Evolutionary conservation across 2,113 vertebrate species (phyloP), one percentile per base, ranked within the genome.

Genomic region (Turnix velox): DNA sequence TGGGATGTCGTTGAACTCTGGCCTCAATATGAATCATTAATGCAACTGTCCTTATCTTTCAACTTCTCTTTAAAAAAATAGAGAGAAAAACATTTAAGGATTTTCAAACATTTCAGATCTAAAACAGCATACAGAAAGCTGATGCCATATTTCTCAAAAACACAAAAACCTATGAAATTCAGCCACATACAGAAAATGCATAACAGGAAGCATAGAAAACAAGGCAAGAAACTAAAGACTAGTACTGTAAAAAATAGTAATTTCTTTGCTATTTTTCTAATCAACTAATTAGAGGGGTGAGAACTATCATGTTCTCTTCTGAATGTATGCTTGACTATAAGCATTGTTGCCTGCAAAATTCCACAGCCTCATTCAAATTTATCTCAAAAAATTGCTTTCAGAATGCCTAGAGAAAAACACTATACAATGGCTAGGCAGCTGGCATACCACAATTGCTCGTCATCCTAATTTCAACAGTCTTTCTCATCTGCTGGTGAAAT

Each of bases 401-500:
- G 17, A 87, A 84, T 0, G 43, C 39, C 61, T 54, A 88, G 35
- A 71, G 84, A 91, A 87, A 63, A 65, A 33, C 68, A 81, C 46
- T 80, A 45, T 51, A 73, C 65, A 81, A 81, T 12, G 18, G 84
- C 46, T 0, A 0, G 87, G 84, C 92, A 94, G 84, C 87, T 94
- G 92, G 84, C 43, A 84, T n/a, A 39, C 16, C 2, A 18, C 55
- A 89, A 39, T 59, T 71, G 69, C 51, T 96, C 10, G 8, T 81
- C 78, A 91, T 46, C 52, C 46, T 78, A 49, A 87, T 81, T 91
- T 92, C 52, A 87, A 78, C 18, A 78, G 42, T 37, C 58, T 83
- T 12, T 61, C 62, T 84, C 54, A 87, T 69, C 55, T 71, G n/a
- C 43, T 92, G 49, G 46, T 31, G 43, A 84, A 94, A 84, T 49